phyloP scores from a whole-genome alignment of 2,797 vertebrate species.

The Anabacerthia variegaticeps region DNA sequence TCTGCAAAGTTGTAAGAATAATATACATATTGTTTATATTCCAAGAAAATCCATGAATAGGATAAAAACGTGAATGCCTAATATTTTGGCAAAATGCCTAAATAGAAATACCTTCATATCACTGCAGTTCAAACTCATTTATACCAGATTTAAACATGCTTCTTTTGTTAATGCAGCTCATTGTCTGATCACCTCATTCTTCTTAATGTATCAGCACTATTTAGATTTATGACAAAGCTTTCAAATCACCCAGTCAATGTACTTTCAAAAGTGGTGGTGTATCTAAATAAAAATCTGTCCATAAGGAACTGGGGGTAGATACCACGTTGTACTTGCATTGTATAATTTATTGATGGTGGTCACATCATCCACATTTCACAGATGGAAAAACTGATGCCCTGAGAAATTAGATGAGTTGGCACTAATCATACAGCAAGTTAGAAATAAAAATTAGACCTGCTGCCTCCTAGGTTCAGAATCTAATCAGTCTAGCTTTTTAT shows the following conservation, averaged over 20 bases:
- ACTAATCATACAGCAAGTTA: not conserved
- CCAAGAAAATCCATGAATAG: not conserved
- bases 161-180: slow-evolving; percentile 1
- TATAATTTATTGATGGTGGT: not conserved
- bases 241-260: slow-evolving; percentile 2
- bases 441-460: not conserved
- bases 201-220: not conserved
- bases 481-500: not conserved
- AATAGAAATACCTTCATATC: not conserved
- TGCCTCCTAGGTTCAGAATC: not conserved
- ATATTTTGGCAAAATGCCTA: not conserved
- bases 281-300: slow-evolving; percentile 42
- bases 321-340: not conserved
- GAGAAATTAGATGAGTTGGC: slow-evolving; percentile 5
- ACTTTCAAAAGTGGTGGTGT: slow-evolving; percentile 16
- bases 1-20: not conserved
- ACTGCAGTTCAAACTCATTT: not conserved
- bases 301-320: not conserved
- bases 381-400: slow-evolving; percentile 15
- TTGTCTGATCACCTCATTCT: not conserved
- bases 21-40: not conserved
- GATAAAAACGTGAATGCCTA: not conserved
- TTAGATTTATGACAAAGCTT: slow-evolving; percentile 12
- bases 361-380: slow-evolving; percentile 5
- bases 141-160: not conserved